Conservation (phyloP, 2,113 vertebrate genomes). For the Calyptomena viridis region DNA sequence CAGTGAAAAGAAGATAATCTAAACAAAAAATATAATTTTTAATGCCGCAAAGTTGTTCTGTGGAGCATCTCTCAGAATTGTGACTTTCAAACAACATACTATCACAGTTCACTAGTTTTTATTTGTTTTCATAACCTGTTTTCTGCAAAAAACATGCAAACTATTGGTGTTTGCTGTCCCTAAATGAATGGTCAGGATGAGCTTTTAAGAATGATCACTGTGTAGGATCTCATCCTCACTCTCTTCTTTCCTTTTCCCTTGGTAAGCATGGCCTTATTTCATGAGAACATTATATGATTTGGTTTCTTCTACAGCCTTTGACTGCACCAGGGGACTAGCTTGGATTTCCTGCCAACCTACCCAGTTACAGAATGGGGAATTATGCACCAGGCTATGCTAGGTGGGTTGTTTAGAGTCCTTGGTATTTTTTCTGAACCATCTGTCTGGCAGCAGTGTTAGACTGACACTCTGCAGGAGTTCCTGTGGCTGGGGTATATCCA, state of each 20-base stretch:
- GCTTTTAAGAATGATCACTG: background rate
- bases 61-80: background rate
- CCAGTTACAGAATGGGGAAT: background rate
- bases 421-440: accelerated
- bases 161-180: background rate
- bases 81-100: background rate
- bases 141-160: background rate
- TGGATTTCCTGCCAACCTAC: background rate
- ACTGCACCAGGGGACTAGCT: too few species aligned
- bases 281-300: background rate
- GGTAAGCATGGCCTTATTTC: background rate
- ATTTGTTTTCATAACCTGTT: background rate
- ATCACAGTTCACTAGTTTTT: background rate
- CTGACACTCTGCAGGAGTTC: background rate
- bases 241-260: background rate
- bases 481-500: background rate
- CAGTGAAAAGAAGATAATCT: background rate
- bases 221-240: background rate
- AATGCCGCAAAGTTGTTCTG: background rate
- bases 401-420: background rate
- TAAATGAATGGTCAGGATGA: background rate
- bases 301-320: background rate
- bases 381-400: background rate
- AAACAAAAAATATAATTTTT: background rate
- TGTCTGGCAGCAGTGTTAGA: background rate